phyloP scores from a whole-genome alignment of 2,113 vertebrate species.

The Siniperca knerii region DNA sequence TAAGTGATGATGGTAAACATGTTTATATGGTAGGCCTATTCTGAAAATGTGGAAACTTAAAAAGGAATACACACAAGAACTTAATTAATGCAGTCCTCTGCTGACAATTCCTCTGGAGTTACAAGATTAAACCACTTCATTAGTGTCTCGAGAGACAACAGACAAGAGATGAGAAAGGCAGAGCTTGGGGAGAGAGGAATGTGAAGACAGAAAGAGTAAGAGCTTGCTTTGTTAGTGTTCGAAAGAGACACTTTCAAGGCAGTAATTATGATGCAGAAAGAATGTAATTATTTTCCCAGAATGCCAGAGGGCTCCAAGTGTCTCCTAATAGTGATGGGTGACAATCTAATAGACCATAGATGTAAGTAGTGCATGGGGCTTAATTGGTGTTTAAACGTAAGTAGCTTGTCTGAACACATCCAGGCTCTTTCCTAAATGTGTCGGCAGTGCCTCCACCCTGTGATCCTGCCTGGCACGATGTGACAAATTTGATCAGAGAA shows the following conservation, averaged over 20 bases:
- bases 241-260: constrained; percentile 74
- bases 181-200: constrained; percentile 35
- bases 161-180: constrained; percentile 61
- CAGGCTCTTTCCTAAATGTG: constrained; percentile 52
- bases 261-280: constrained; percentile 76
- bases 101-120: constrained; percentile 70
- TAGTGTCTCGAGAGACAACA: constrained; percentile 72
- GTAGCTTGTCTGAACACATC: constrained; percentile 63
- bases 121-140: constrained; percentile 79
- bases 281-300: constrained; percentile 79
- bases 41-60: constrained; percentile 46
- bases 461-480: constrained; percentile 64
- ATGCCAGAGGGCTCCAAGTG: constrained; percentile 67
- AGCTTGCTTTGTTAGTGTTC: constrained; percentile 69
- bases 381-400: constrained; percentile 76
- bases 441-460: constrained; percentile 38
- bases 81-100: constrained; percentile 67
- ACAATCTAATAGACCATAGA: constrained; percentile 76
- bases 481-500: constrained; percentile 72
- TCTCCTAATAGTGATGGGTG: constrained; percentile 74
- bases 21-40: neutral
- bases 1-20: constrained; percentile 22
- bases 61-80: constrained; percentile 39
- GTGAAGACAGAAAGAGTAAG: constrained; percentile 33
- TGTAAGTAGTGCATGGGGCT: constrained; percentile 48